phyloP scores from a whole-genome alignment of 2,113 vertebrate species.

The Tinamus guttatus region DNA sequence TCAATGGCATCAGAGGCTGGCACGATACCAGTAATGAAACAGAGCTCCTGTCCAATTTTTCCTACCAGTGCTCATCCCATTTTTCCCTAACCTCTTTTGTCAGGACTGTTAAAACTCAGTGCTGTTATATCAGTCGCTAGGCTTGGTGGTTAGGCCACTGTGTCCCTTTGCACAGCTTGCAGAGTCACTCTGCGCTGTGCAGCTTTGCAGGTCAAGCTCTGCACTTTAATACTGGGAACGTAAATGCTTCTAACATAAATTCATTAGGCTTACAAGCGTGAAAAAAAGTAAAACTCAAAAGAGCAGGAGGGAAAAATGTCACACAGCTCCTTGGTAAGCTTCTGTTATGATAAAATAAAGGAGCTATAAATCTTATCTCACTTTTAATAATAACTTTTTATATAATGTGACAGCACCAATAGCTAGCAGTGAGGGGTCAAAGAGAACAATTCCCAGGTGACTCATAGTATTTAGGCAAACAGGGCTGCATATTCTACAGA shows the following conservation, averaged over 20 bases:
- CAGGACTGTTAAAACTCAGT: neutral
- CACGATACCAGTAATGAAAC: neutral
- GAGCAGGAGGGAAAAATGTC: neutral
- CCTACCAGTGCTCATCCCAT: neutral
- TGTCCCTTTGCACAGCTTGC: neutral
- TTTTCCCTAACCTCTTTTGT: neutral
- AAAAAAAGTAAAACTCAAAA: neutral
- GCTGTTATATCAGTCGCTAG: neutral
- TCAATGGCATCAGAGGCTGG: neutral
- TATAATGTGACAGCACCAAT: neutral
- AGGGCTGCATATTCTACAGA: neutral
- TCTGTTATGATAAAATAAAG: neutral
- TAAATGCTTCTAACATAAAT: neutral
- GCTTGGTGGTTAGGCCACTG: neutral
- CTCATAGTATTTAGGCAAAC: neutral
- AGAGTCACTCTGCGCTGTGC: neutral
- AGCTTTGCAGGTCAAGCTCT: neutral
- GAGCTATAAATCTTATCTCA: neutral
- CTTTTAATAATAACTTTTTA: conserved; percentile 8
- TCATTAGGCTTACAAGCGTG: neutral
- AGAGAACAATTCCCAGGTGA: neutral
- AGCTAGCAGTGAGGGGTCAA: neutral
- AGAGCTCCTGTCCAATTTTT: neutral
- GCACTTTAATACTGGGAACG: neutral
- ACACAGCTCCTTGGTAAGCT: neutral